Evolutionary conservation across 2,888 invertebrate genomes (phyloP).

Genomic region (Drosophila robusta): DNA sequence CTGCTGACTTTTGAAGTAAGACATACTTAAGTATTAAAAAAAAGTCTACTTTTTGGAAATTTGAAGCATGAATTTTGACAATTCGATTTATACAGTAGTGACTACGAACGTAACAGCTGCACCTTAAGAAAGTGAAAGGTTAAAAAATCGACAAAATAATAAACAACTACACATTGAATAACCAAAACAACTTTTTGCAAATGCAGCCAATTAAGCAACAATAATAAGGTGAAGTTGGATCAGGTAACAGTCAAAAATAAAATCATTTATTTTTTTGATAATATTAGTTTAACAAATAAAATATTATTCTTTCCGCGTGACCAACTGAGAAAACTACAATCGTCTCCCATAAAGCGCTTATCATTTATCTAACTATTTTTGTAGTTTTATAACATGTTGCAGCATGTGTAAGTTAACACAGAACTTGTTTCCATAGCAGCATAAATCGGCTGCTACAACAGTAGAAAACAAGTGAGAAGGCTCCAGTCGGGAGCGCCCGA

Average conservation of each 20-base stretch:
- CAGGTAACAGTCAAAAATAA: not conserved
- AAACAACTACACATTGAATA: slow-evolving; percentile 23
- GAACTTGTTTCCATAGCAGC: slow-evolving; percentile 16
- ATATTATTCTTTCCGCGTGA: not conserved
- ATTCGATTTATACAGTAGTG: not conserved
- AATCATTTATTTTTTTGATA: not conserved
- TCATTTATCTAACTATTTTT: slow-evolving; percentile 8
- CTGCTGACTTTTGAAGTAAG: too few relatives aligned
- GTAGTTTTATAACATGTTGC: slow-evolving; percentile 19
- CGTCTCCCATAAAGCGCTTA: not conserved
- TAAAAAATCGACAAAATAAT: slow-evolving; percentile 56
- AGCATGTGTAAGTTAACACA: slow-evolving; percentile 3
- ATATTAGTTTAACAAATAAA: not conserved
- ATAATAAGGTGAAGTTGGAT: too few relatives aligned
- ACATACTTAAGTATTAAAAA: too few relatives aligned
- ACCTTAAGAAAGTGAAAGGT: slow-evolving; percentile 74
- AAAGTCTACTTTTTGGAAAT: not conserved
- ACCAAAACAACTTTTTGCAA: slow-evolving; percentile 53
- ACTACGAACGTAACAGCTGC: slow-evolving; percentile 45
- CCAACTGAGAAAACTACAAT: not conserved
- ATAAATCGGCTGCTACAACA: slow-evolving; percentile 1
- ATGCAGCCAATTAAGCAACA: slow-evolving; percentile 35
- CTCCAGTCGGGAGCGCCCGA: too few relatives aligned
- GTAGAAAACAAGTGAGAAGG: too few relatives aligned
- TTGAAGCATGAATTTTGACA: not conserved